Percentiles rank a stretch among this genome's conserved stretches.
These are phyloP conservation scores for Ceratoteleas bidentatus DNA, from an alignment of 1,140 invertebrate species.

Conservation along the genomic window DNA sequence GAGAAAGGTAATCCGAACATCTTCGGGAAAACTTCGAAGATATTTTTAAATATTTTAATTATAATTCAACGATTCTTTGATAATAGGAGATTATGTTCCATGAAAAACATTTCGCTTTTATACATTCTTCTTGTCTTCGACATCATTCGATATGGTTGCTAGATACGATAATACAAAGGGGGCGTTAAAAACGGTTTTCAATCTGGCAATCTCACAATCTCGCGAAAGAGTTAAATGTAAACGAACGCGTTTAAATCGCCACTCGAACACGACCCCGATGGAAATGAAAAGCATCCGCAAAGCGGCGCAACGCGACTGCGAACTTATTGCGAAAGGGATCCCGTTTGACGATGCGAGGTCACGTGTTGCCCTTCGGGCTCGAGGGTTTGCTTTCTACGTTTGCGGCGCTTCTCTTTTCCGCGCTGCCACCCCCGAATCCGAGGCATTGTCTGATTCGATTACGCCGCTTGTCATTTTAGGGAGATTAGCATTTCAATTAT, in stretches of 20 bases:
- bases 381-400: conserved; percentile 70
- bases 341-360: conserved; percentile 71
- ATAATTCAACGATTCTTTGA: too few relatives aligned
- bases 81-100: too few relatives aligned
- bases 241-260: neutral
- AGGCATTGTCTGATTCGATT: conserved; percentile 74
- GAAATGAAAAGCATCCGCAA: conserved; percentile 33
- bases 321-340: conserved; percentile 51
- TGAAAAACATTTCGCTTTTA: too few relatives aligned
- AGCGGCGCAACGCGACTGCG: conserved; percentile 20
- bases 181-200: too few relatives aligned
- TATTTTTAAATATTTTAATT: too few relatives aligned
- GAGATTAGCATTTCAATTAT: conserved; percentile 81
- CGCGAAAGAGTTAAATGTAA: neutral
- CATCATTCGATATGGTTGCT: too few relatives aligned
- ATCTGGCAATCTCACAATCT: too few relatives aligned
- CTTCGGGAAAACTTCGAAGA: too few relatives aligned
- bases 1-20: too few relatives aligned
- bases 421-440: conserved; percentile 70
- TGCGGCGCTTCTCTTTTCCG: conserved; percentile 69
- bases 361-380: conserved; percentile 75
- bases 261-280: conserved; percentile 1
- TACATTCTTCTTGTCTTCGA: too few relatives aligned
- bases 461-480: conserved; percentile 73
- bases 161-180: too few relatives aligned